A percentile compares a stretch with the other conserved stretches of the same genome.
Evolutionary conservation across 2,113 vertebrate species (phyloP).

Genomic region (Pelobates fuscus): DNA sequence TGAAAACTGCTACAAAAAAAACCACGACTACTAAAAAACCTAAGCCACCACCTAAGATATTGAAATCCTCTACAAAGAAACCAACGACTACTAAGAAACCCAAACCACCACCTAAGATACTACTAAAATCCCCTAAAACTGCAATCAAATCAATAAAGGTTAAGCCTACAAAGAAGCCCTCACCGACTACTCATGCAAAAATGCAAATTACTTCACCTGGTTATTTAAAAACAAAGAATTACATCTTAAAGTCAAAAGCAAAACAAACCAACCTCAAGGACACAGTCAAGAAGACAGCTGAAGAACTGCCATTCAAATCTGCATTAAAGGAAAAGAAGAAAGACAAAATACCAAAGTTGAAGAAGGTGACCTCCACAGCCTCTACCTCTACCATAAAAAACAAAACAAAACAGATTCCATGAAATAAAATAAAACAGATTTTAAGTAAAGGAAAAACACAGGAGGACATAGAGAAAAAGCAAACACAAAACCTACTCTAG

Average conservation of each 20-base stretch:
- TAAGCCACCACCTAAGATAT: neutral
- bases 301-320: neutral
- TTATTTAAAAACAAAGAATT: neutral
- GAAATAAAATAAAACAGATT: too few relatives aligned
- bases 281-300: neutral
- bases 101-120: neutral
- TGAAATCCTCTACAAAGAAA: neutral
- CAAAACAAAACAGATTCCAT: too few relatives aligned
- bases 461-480: too few relatives aligned
- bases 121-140: neutral
- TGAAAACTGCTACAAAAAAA: neutral
- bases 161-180: neutral
- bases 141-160: neutral
- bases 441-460: too few relatives aligned
- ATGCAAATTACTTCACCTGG: neutral
- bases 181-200: neutral
- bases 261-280: neutral
- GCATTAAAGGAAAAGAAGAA: constrained; percentile 1
- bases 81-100: neutral
- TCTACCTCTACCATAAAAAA: too few relatives aligned
- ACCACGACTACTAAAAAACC: neutral
- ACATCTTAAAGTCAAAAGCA: neutral
- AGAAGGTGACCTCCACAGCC: too few relatives aligned
- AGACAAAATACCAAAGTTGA: neutral
- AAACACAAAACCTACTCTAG: too few relatives aligned